These are phyloP conservation scores for Poecilia wingei DNA, from an alignment of 2,797 vertebrate genomes.

Conservation along the genomic window DNA sequence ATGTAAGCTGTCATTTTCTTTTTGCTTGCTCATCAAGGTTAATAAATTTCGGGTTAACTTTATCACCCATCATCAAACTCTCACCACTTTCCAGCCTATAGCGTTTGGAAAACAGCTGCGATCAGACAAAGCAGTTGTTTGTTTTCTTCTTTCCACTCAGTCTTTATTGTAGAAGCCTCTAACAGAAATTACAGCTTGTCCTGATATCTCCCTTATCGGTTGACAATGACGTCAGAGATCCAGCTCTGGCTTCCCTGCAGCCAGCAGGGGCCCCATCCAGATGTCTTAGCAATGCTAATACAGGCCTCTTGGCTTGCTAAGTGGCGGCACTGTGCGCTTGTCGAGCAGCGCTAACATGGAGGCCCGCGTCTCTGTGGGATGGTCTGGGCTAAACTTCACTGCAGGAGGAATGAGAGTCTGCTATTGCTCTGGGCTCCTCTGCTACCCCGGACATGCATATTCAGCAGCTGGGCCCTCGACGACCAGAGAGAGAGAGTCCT, in stretches of 20 bases:
- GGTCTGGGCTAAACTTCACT: constrained; percentile 62
- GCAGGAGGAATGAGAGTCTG: constrained; percentile 57
- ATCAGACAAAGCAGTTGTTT: constrained; percentile 30
- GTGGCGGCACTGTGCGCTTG: constrained; percentile 39
- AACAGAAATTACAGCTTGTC: constrained; percentile 61
- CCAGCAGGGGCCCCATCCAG: constrained; percentile 28
- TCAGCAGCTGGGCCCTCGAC: constrained; percentile 58
- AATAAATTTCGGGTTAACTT: constrained; percentile 32
- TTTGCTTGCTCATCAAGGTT: not conserved
- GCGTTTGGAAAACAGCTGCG: constrained; percentile 48
- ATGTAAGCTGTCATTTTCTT: not conserved
- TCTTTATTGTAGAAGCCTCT: constrained; percentile 48
- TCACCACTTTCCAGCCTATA: constrained; percentile 14
- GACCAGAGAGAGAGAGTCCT: constrained; percentile 30
- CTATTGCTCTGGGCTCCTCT: constrained; percentile 68
- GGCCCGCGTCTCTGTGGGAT: constrained; percentile 51
- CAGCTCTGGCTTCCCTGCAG: constrained; percentile 32
- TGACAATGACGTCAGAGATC: constrained; percentile 58
- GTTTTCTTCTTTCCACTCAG: constrained; percentile 56
- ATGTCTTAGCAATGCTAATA: constrained; percentile 57
- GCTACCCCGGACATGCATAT: constrained; percentile 71
- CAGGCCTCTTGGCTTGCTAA: constrained; percentile 57
- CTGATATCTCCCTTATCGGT: constrained; percentile 61
- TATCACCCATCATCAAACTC: constrained; percentile 40
- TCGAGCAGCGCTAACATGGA: constrained; percentile 57